Evolutionary conservation across 2,797 vertebrate species (phyloP).

Genomic region (Cyclura pinguis): DNA sequence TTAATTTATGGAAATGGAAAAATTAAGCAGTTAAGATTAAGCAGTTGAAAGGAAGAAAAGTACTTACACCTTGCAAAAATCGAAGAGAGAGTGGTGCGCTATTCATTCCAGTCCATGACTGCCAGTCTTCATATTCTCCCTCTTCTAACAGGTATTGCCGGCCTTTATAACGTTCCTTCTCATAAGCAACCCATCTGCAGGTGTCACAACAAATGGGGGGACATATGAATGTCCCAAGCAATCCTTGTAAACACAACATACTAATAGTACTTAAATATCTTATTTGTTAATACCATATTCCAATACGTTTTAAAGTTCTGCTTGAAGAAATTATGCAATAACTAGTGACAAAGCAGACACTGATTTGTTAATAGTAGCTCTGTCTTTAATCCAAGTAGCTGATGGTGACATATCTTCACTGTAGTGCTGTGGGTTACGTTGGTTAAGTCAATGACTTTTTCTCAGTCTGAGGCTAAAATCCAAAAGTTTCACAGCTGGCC

Average conservation of each 20-base stretch:
- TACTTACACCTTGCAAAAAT: slow-evolving; percentile 87
- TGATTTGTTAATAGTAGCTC: background rate
- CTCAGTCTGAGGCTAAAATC: no score
- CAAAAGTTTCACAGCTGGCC: background rate
- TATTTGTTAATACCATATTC: background rate
- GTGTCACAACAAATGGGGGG: slow-evolving; percentile 47
- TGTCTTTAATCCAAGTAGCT: background rate
- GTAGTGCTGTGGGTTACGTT: background rate
- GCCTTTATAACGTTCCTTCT: slow-evolving; percentile 85
- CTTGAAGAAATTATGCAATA: background rate
- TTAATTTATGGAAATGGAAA: background rate
- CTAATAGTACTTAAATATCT: background rate
- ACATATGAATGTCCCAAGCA: background rate
- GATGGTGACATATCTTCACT: background rate
- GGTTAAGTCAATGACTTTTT: no score
- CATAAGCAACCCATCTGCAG: slow-evolving; percentile 88
- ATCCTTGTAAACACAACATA: background rate
- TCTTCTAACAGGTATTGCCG: slow-evolving; percentile 87
- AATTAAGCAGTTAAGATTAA: background rate
- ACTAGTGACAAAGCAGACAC: background rate
- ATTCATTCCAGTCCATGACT: slow-evolving; percentile 70
- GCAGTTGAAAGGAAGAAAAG: background rate
- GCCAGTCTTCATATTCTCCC: slow-evolving; percentile 83
- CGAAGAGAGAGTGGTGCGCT: slow-evolving; percentile 82
- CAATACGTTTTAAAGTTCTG: background rate